Conservation (phyloP, 1,140 invertebrate genomes). For the Ceratina japonica region DNA sequence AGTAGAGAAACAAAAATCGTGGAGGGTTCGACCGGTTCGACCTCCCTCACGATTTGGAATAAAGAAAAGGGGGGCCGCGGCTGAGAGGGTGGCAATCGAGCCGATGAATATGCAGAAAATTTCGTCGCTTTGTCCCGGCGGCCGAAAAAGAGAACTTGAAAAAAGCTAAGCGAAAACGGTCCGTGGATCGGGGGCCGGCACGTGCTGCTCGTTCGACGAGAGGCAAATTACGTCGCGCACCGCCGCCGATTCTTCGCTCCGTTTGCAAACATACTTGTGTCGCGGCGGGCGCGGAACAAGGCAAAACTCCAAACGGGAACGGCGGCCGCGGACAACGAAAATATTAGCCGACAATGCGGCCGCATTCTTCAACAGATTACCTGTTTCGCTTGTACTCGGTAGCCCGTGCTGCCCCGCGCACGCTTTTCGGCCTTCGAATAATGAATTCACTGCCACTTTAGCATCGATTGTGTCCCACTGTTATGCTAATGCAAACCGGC, state of each 20-base stretch:
- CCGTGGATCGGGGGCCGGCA: conserved; percentile 18
- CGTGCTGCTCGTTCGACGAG: conserved; percentile 41
- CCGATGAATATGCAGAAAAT: conserved; percentile 35
- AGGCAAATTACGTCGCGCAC: conserved; percentile 42
- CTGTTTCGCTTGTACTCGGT: not conserved
- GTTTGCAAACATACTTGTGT: conserved; percentile 57
- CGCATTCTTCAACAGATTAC: conserved; percentile 32
- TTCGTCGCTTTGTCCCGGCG: conserved; percentile 35
- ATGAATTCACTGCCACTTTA: conserved; percentile 27
- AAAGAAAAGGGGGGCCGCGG: conserved; percentile 14
- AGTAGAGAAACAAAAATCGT: not conserved
- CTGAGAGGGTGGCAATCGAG: not conserved
- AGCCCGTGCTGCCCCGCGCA: not conserved
- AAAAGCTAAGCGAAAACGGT: not conserved
- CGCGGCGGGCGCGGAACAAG: conserved; percentile 6
- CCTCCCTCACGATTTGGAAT: not conserved
- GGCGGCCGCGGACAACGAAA: conserved; percentile 21
- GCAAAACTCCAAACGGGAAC: not conserved
- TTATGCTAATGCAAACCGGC: conserved; percentile 11
- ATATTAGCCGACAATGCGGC: conserved; percentile 41
- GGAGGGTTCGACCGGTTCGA: conserved; percentile 15
- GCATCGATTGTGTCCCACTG: conserved; percentile 30
- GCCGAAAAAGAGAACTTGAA: not conserved
- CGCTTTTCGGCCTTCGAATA: not conserved
- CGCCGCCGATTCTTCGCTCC: conserved; percentile 25